phyloP scores from a whole-genome alignment of 2,113 vertebrate genomes.

The Stercorarius parasiticus region DNA sequence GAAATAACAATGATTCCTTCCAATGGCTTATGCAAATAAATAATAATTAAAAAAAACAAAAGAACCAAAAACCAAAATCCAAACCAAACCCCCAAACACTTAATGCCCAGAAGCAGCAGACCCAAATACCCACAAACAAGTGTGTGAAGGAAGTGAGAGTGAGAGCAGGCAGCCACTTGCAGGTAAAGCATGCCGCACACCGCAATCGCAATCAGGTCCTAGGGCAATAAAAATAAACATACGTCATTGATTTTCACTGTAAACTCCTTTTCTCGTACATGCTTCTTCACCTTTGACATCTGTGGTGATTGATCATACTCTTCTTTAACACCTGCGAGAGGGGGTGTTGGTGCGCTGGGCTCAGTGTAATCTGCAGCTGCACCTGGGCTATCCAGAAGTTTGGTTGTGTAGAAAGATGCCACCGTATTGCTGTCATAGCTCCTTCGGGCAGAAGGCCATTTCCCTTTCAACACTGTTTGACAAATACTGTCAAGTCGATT shows the following conservation, averaged over 20 bases:
- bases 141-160: conserved; percentile 77
- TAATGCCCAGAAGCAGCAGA: conserved; percentile 71
- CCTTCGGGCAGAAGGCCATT: conserved; percentile 90
- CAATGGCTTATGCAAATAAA: conserved; percentile 43
- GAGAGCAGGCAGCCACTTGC: conserved; percentile 85
- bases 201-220: conserved; percentile 86
- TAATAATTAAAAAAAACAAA: neutral
- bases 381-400: conserved; percentile 89
- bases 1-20: conserved; percentile 21
- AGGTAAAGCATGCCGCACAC: conserved; percentile 90
- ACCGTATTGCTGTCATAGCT: conserved; percentile 87
- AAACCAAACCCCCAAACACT: conserved; percentile 30
- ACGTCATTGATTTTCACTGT: conserved; percentile 99
- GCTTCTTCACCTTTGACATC: conserved; percentile 99
- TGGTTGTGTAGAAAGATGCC: conserved; percentile 97
- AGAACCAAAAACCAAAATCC: neutral
- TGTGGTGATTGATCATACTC: conserved; percentile 90
- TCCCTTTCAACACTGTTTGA: conserved; percentile 96
- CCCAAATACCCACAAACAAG: conserved; percentile 73
- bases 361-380: conserved; percentile 75
- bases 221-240: conserved; percentile 95
- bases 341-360: conserved; percentile 68
- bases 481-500: conserved; percentile 97
- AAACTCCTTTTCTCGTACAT: conserved; percentile 99
- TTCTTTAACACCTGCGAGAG: conserved; percentile 75